Percentiles rank a stretch among this genome's conserved stretches.
phyloP scores from a whole-genome alignment of 1,140 invertebrate species.

The Diabrotica undecimpunctata region DNA sequence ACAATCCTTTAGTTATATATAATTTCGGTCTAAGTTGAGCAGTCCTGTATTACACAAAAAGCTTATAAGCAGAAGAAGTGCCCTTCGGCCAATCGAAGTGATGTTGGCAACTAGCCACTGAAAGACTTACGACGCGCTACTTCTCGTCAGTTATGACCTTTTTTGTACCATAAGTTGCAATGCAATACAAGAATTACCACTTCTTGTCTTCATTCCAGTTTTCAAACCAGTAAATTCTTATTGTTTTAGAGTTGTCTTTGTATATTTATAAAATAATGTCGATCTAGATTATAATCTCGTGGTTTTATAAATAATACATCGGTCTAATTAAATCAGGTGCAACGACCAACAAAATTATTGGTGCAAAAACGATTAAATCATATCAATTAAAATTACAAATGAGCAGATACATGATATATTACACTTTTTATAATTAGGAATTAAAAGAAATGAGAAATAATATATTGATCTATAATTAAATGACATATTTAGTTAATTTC shows the following conservation, averaged over 20 bases:
- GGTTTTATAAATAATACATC: conserved; percentile 16
- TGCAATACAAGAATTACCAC: conserved; percentile 34
- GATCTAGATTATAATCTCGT: conserved; percentile 4
- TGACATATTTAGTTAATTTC: no score
- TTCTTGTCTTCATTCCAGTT: conserved; percentile 35
- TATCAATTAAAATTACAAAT: no score
- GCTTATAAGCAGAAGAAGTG: conserved; percentile 10
- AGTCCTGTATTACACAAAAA: conserved; percentile 21
- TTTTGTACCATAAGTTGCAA: conserved; percentile 31
- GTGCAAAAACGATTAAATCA: neutral
- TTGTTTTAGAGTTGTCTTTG: conserved; percentile 24
- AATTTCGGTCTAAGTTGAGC: neutral
- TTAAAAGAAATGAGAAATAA: no score
- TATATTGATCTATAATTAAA: no score
- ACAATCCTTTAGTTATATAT: no score
- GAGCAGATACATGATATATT: no score
- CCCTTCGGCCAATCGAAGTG: conserved; percentile 16
- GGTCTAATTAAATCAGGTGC: conserved; percentile 9
- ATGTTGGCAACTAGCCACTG: conserved; percentile 16
- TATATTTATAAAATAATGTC: conserved; percentile 15
- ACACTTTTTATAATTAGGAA: no score
- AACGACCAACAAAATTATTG: neutral
- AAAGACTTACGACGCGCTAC: conserved; percentile 29
- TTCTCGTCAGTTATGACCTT: conserved; percentile 28
- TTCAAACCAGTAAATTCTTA: conserved; percentile 32